phyloP scores from a whole-genome alignment of 92 coral and sea anemone genomes.

The Phenganax stokvisi region DNA sequence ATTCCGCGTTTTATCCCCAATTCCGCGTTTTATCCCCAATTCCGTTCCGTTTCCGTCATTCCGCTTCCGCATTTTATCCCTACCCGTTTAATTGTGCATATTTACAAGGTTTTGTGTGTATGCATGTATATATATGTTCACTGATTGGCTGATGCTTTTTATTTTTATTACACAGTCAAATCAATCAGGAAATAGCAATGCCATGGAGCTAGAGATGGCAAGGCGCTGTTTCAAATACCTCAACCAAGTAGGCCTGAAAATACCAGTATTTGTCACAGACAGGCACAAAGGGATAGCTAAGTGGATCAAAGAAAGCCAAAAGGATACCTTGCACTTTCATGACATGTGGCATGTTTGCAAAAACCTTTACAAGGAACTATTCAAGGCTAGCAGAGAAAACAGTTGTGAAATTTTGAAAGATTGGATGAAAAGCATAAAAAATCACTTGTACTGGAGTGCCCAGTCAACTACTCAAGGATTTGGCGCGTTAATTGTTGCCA shows the following conservation, averaged over 20 bases:
- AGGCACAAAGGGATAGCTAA: conserved; percentile 5
- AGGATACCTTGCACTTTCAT: conserved; percentile 9
- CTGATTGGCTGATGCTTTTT: background rate
- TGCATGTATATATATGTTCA: no score
- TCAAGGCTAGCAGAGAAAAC: conserved; percentile 17
- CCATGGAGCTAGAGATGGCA: background rate
- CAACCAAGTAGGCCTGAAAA: background rate
- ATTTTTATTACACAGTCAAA: background rate
- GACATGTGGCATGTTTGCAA: conserved; percentile 27
- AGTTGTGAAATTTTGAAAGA: conserved; percentile 8
- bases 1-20: no score
- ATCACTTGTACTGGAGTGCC: conserved; percentile 35
- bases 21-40: no score
- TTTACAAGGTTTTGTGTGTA: no score
- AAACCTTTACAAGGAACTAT: conserved; percentile 16
- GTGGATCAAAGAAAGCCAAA: conserved; percentile 5
- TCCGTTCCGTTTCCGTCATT: no score
- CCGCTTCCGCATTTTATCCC: no score
- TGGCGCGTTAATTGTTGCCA: no score
- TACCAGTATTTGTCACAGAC: background rate
- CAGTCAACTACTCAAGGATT: background rate
- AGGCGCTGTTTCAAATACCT: no score
- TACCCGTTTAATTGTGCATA: no score
- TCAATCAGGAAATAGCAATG: background rate
- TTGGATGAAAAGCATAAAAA: conserved; percentile 21